A percentile compares a stretch with the other conserved stretches of the same genome.
Conservation (phyloP, 2,888 invertebrate genomes). For the Hipparchia sbordonii region DNA sequence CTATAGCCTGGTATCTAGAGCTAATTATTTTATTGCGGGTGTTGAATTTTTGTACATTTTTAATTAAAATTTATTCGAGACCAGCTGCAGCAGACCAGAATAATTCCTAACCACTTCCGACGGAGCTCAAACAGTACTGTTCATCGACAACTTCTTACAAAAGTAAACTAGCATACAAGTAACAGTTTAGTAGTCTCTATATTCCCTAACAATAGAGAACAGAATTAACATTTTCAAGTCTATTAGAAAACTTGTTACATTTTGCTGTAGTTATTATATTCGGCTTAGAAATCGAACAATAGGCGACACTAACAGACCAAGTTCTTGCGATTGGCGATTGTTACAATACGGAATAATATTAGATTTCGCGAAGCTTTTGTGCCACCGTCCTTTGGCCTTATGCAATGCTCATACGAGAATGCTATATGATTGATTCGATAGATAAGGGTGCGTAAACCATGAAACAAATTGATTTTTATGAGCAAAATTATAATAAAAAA, state of each 20-base stretch:
- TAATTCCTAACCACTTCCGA: conserved; percentile 55
- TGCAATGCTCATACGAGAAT: conserved; percentile 44
- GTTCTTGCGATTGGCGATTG: conserved; percentile 67
- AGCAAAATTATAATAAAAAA: no score
- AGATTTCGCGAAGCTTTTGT: conserved; percentile 55
- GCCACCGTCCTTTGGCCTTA: conserved; percentile 49
- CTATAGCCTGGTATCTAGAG: not conserved
- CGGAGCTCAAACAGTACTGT: conserved; percentile 40
- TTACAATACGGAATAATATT: conserved; percentile 58
- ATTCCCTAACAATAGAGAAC: conserved; percentile 33
- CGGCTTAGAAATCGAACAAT: conserved; percentile 60
- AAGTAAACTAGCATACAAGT: conserved; percentile 31
- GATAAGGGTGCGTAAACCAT: conserved; percentile 38
- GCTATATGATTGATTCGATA: conserved; percentile 36
- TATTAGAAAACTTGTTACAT: conserved; percentile 33
- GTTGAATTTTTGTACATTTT: not conserved
- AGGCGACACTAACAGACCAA: conserved; percentile 58
- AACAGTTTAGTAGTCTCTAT: conserved; percentile 39
- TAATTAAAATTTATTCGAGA: conserved; percentile 30
- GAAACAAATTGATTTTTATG: not conserved
- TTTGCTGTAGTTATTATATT: conserved; percentile 44
- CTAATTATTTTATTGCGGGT: not conserved
- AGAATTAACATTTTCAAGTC: conserved; percentile 24
- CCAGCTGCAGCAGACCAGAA: conserved; percentile 53
- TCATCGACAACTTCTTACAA: conserved; percentile 47